These are phyloP conservation scores for Hybognathus amarus DNA, from an alignment of 2,797 vertebrate species.

Conservation along the genomic window DNA sequence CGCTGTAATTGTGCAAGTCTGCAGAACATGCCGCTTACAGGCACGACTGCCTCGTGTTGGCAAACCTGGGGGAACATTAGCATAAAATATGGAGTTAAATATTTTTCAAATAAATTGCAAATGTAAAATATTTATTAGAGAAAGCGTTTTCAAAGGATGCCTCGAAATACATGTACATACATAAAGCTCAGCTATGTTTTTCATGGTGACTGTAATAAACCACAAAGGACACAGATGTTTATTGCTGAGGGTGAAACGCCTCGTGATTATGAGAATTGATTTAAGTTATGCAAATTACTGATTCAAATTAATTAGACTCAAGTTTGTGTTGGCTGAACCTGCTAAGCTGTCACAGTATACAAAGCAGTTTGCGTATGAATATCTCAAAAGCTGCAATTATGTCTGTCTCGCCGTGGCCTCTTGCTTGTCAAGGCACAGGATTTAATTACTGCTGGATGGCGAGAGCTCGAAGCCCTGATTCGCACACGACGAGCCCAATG, in stretches of 20 bases:
- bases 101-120: constrained; percentile 12
- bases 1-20: constrained; percentile 41
- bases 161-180: neutral
- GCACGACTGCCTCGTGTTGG: constrained; percentile 44
- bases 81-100: constrained; percentile 22
- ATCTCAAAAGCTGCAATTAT: constrained; percentile 65
- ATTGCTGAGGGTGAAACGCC: constrained; percentile 58
- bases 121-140: constrained; percentile 29
- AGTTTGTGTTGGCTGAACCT: constrained; percentile 69
- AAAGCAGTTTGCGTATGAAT: constrained; percentile 58
- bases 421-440: constrained; percentile 56
- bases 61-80: constrained; percentile 18
- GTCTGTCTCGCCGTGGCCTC: constrained; percentile 53
- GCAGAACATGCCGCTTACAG: constrained; percentile 47
- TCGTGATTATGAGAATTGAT: constrained; percentile 67
- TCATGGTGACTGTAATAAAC: constrained; percentile 46
- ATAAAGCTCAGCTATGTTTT: constrained; percentile 46
- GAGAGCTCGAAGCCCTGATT: constrained; percentile 56
- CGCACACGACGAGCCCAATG: constrained; percentile 41
- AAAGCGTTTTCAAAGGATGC: neutral
- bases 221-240: constrained; percentile 64
- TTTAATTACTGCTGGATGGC: constrained; percentile 65
- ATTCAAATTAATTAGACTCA: constrained; percentile 70
- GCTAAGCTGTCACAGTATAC: constrained; percentile 57
- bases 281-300: constrained; percentile 70